Evolutionary conservation across 1,140 invertebrate species (phyloP), one percentile per base, ranked within the genome.

Genomic region (Drosophila seguyi): DNA sequence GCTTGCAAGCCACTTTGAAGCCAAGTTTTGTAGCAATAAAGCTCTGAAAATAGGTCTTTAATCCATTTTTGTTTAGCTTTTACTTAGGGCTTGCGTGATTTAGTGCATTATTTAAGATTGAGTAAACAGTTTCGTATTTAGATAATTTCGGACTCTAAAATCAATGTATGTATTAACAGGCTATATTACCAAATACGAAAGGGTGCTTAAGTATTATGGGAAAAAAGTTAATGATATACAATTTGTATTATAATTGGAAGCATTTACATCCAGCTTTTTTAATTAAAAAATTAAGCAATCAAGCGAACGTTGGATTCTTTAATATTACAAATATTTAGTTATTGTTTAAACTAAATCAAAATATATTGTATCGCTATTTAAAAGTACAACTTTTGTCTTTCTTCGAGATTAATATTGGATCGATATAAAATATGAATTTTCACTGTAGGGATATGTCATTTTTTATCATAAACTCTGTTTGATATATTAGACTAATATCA

Each of bases 111-210:
- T 52, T 3, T 34, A 1, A 8, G 3, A 34, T 6, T 29, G 16
- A 25, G 14, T 48, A 25, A 25, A 16, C 14, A 11, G 18, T 20
- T 20, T 47, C 8, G 6, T 16, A 25, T 22, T 16, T 1, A n/a
- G 16, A 27, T 27, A 48, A 11, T 10, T 7, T 16, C 1, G 4
- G 18, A 20, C 11, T 44, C 0, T 44, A 0, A 13, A 44, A 44
- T 0, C 2, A 1, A 44, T n/a, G n/a, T n/a, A n/a, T 14, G 3
- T 22, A 45, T 14, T 44, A 20, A 44, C 5, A 11, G 41, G 10
- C 18, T 11, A 5, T 18, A n/a, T n/a, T n/a, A 18, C 8, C n/a
- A 0, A 2, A 41, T 1, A 18, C 8, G 0, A 4, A 42, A 2
- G 14, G 1, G 20, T 45, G 13, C 1, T 22, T 22, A 6, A 22